Evolutionary conservation across 2,888 invertebrate species (phyloP).

Genomic region (Hipparchia semele): DNA sequence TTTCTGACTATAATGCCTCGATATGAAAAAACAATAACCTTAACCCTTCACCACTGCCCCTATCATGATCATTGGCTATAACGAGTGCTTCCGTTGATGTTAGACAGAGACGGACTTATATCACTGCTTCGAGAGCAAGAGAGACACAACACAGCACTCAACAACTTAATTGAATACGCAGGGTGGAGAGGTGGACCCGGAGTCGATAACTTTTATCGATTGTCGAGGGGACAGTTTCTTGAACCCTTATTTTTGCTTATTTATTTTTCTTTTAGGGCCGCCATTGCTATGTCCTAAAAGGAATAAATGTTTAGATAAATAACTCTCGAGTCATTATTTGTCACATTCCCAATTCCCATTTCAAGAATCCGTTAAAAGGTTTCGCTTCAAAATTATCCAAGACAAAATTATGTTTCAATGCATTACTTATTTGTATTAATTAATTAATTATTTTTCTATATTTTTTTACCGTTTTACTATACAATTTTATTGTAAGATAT

Average conservation of each 20-base stretch:
- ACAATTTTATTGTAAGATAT: too few species aligned
- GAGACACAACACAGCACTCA: conserved; percentile 52
- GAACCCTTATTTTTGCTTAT: conserved; percentile 14
- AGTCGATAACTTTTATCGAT: conserved; percentile 49
- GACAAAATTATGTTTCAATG: too few species aligned
- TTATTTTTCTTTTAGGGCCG: background rate
- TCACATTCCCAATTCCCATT: too few species aligned
- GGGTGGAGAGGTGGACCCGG: conserved; percentile 51
- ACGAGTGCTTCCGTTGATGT: conserved; percentile 69
- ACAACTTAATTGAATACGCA: conserved; percentile 78
- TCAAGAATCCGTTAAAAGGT: too few species aligned
- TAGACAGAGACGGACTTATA: conserved; percentile 50
- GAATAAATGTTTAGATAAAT: background rate
- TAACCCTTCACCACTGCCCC: conserved; percentile 51
- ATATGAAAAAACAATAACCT: conserved; percentile 40
- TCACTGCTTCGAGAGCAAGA: conserved; percentile 38
- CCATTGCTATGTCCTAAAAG: background rate
- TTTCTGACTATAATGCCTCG: conserved; percentile 25
- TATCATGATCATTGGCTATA: conserved; percentile 71
- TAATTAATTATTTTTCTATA: too few species aligned
- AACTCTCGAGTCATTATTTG: background rate
- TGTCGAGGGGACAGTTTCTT: conserved; percentile 17
- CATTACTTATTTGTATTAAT: too few species aligned
- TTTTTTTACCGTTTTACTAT: too few species aligned
- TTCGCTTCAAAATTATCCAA: too few species aligned